Evolutionary conservation across 2,113 vertebrate genomes (phyloP), one percentile per base, ranked within the genome.

Genomic region (Micromys minutus): DNA sequence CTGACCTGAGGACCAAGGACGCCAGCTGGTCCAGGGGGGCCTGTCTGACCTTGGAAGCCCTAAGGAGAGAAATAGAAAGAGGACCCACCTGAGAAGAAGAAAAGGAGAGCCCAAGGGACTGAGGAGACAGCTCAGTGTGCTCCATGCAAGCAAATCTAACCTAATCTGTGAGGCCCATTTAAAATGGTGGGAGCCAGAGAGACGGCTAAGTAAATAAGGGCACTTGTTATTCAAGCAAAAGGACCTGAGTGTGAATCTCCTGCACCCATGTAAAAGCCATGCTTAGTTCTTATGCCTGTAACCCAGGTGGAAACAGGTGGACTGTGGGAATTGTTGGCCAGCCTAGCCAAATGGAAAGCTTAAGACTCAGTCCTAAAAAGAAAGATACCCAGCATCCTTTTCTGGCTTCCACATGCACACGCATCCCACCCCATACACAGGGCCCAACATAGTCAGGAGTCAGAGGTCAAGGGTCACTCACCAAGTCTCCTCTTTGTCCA

Each of bases 1-100:
- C 98, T 98, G 97, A 99, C 99, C 99, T 99, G 99, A 87, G 99
- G 99, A 85, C 99, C 99, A 65, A 99, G 98, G 50, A 99, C 99
- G 19, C 99, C 99, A 2, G 98, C 87, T 13, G 99, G 99, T 5
- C 99, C 99, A 0, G 99, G 99, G 7, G 98, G 98, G 3, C 99
- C 99, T 0, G 99, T 99, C 97, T 99, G 99, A 86, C 99, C 99
- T 98, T 99, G 99, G 98, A 99, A 99, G 76, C 99, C 99, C 99
- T 99, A 83, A 19, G 22, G 47, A 92, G 77, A 84, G 77, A 87
- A 80, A 80, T 31, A 36, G 47, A 89, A 47, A 47, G 7, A 2
- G 21, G 22, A 9, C 5, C 93, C 87, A 77, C 6, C 1, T 13
- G 10, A 59, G 57, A 24, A n/a, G 42, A 47, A 74, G 81, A 75